Percentiles rank a stretch among this genome's conserved stretches.
Evolutionary conservation across 2,113 vertebrate species (phyloP).

Genomic region (Eulemur rufifrons): DNA sequence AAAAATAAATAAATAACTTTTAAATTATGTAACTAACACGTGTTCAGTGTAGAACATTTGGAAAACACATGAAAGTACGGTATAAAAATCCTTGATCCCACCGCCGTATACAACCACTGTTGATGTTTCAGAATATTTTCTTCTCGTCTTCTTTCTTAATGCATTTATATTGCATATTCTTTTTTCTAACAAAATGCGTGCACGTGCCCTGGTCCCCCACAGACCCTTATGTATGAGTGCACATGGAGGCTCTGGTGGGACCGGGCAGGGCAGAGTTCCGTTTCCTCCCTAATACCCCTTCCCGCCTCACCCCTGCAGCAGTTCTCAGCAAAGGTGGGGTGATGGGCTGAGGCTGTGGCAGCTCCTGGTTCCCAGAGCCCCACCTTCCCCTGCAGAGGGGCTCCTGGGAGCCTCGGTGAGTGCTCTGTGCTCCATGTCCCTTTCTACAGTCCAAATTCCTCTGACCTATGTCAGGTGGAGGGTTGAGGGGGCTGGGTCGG

Average conservation of each 20-base stretch:
- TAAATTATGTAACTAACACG: slow-evolving; percentile 50
- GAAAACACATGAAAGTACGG: neutral
- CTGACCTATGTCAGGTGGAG: neutral
- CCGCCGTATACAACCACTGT: neutral
- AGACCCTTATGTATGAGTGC: neutral
- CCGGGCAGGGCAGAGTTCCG: too few species aligned
- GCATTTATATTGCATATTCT: fast-evolving
- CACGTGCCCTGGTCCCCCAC: fast-evolving
- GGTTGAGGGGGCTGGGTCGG: neutral
- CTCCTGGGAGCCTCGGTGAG: neutral
- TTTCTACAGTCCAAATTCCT: neutral
- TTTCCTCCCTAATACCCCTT: too few species aligned
- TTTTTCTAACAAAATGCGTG: neutral
- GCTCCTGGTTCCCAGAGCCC: neutral
- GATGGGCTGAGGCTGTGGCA: neutral
- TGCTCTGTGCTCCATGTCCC: neutral
- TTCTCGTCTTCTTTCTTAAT: neutral
- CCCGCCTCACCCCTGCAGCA: too few species aligned
- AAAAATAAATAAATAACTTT: slow-evolving; percentile 65
- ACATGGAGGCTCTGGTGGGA: neutral
- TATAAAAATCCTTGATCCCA: slow-evolving; percentile 27
- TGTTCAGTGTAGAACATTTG: neutral
- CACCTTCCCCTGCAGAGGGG: neutral
- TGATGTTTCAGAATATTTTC: neutral
- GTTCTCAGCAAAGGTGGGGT: fast-evolving